phyloP scores from a whole-genome alignment of 2,888 invertebrate genomes.

The Limnephilus auricula region DNA sequence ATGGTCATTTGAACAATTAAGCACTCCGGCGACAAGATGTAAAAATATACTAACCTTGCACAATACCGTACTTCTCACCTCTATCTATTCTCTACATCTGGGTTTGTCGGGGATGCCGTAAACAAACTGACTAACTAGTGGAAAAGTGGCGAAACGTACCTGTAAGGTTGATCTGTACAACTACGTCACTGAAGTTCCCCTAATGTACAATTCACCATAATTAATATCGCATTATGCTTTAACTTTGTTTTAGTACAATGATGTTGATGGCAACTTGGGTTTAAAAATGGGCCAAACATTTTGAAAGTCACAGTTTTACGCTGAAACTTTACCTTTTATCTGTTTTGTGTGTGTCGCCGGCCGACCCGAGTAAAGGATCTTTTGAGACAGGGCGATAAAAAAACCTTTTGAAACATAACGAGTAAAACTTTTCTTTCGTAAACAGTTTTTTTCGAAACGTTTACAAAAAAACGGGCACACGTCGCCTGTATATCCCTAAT shows the following conservation, averaged over 20 bases:
- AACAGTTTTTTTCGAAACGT: conserved; percentile 14
- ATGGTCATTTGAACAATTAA: no score
- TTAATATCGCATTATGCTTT: neutral
- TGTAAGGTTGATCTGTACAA: no score
- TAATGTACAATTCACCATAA: neutral
- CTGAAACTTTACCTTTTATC: neutral
- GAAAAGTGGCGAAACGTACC: no score
- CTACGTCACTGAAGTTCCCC: neutral
- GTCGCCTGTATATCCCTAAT: conserved; percentile 8
- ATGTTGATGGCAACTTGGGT: neutral
- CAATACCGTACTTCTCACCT: no score
- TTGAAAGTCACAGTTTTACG: neutral
- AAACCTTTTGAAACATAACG: neutral
- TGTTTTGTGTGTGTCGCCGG: neutral
- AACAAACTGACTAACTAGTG: no score
- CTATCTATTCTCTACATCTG: no score
- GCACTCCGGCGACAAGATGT: no score
- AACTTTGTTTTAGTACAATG: neutral
- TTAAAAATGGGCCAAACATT: neutral
- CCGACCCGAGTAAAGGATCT: neutral
- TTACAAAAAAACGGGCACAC: conserved; percentile 10
- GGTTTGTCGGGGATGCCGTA: no score
- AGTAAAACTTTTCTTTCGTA: neutral
- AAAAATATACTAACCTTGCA: no score
- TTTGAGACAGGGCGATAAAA: neutral